Percentiles rank a stretch among this genome's conserved stretches.
These are phyloP conservation scores for Drosophila melanogaster DNA, from an alignment of 1,140 invertebrate genomes.

Conservation along the genomic window DNA sequence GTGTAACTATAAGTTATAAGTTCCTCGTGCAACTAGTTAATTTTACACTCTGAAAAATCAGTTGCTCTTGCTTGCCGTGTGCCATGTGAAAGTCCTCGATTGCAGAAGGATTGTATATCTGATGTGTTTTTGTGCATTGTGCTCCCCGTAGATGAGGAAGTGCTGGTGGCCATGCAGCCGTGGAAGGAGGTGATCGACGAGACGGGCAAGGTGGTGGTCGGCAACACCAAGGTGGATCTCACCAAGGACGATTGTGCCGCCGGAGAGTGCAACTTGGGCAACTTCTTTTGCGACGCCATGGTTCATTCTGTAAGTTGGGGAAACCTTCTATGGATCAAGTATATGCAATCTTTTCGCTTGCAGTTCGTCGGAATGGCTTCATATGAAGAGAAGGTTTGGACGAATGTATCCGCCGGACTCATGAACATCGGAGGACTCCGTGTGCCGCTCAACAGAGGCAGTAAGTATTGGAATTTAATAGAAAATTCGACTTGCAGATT, in stretches of 20 bases:
- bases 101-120: background rate
- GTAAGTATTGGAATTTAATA: constrained; percentile 70
- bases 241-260: constrained; percentile 86
- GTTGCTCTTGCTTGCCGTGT: background rate
- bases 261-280: constrained; percentile 91
- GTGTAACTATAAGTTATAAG: background rate
- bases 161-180: constrained; percentile 85
- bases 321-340: too few species aligned
- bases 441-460: constrained; percentile 86
- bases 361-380: constrained; percentile 70
- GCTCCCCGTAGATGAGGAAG: constrained; percentile 78
- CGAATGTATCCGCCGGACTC: constrained; percentile 88
- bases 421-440: constrained; percentile 90
- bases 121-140: constrained; percentile 10
- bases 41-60: background rate
- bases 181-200: constrained; percentile 87
- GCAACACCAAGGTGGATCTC: constrained; percentile 86
- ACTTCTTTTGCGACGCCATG: constrained; percentile 90
- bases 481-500: too few species aligned
- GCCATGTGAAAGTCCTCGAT: background rate
- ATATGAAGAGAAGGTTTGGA: constrained; percentile 85
- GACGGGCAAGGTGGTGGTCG: constrained; percentile 86
- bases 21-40: background rate
- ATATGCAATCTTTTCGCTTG: background rate
- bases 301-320: constrained; percentile 85